A percentile compares a stretch with the other conserved stretches of the same genome.
phyloP scores from a whole-genome alignment of 2,113 vertebrate species.

The Nasalis larvatus region DNA sequence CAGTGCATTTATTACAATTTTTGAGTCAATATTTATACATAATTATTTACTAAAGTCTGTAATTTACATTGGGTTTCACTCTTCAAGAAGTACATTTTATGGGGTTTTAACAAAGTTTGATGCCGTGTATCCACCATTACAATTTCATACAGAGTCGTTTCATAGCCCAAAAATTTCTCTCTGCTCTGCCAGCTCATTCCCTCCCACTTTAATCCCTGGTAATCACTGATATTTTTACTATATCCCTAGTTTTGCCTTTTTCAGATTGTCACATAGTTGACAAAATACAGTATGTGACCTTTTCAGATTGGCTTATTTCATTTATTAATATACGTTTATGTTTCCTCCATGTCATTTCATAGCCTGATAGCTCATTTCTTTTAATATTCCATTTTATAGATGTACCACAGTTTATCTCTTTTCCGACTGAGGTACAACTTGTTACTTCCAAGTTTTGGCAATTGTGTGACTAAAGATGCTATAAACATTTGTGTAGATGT shows the following conservation, averaged over 20 bases:
- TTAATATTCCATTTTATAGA: background rate
- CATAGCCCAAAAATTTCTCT: background rate
- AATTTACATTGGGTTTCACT: background rate
- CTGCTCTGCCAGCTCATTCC: background rate
- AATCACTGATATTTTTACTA: background rate
- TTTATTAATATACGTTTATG: background rate
- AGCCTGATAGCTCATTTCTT: background rate
- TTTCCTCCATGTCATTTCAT: background rate
- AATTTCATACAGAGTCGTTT: background rate
- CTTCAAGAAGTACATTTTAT: background rate
- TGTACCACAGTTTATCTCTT: background rate
- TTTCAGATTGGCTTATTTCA: background rate
- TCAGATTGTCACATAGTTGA: background rate
- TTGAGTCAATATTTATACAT: background rate
- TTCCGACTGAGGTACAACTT: background rate
- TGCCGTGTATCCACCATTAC: background rate
- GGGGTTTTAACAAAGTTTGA: background rate
- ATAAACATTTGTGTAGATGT: background rate
- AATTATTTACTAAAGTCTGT: background rate
- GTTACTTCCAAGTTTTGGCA: background rate
- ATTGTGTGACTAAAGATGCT: background rate
- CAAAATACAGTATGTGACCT: background rate
- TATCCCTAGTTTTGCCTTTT: background rate
- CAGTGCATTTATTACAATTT: background rate
- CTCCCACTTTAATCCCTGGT: fast-evolving